Conservation (phyloP, 2,888 invertebrate genomes). For the Leuctra nigra region DNA sequence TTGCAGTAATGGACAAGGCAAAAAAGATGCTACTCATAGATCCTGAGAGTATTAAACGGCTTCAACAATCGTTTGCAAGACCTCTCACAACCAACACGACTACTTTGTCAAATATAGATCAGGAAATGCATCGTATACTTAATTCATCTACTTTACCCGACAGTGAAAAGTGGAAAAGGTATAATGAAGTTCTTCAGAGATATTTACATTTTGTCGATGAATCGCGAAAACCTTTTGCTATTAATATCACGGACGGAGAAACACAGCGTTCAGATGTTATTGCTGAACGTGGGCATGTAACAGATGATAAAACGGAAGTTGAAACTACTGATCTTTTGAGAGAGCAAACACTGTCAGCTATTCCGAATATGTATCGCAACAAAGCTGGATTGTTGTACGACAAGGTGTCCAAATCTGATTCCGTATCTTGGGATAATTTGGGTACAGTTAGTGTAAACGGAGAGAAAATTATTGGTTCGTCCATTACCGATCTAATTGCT, state of each 20-base stretch:
- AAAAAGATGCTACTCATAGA: neutral
- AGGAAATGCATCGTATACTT: neutral
- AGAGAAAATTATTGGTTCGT: neutral
- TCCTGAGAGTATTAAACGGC: neutral
- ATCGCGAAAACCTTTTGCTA: neutral
- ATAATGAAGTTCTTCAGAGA: neutral
- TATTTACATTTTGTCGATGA: neutral
- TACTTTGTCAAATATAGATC: neutral
- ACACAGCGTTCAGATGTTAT: too few relatives aligned
- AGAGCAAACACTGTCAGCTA: too few relatives aligned
- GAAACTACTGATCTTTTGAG: too few relatives aligned
- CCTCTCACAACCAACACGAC: too few relatives aligned
- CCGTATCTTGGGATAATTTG: neutral
- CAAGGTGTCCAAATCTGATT: neutral
- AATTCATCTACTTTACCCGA: neutral
- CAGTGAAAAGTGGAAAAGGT: neutral
- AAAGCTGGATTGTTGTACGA: too few relatives aligned
- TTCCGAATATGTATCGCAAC: too few relatives aligned
- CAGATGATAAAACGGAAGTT: too few relatives aligned
- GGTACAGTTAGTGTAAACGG: neutral
- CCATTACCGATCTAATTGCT: neutral
- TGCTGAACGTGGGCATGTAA: too few relatives aligned
- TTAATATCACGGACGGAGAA: too few relatives aligned
- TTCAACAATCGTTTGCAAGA: neutral
- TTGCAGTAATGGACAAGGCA: neutral